Evolutionary conservation across 2,888 invertebrate species (phyloP), one percentile per base, ranked within the genome.

Genomic region (Cephalotes varians): DNA sequence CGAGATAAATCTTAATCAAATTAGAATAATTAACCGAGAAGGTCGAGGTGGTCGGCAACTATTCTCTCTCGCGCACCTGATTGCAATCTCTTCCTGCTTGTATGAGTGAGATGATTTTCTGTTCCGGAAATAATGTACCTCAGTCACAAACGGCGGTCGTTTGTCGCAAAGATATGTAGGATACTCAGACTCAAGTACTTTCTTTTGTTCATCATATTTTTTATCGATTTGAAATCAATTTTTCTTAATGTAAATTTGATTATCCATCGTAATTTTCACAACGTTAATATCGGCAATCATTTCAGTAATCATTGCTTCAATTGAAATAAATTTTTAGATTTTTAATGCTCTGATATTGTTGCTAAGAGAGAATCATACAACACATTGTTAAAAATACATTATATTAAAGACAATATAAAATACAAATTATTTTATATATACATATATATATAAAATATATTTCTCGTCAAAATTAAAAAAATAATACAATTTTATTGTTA

Each of bases 1-100:
- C 73, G 64, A 34, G 77, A 79, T 80, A 85, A 87, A 88, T 88
- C 85, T 83, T 71, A 87, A 88, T 88, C 77, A 73, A 76, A 86
- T 87, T 88, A 71, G 60, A 86, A 86, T 84, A 80, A 87, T 65
- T 54, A 72, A 67, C 58, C 40, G 69, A 65, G 64, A 34, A 60
- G 60, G 51, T 56, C 51, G 77, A 37, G n/a, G 49, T 21, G 37
- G 44, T 37, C 64, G 73, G 15, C 51, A 69, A 64, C 81, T 49
- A 73, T 51, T 76, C 80, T 80, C 31, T 25, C 64, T 34, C 72
- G 21, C 12, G 25, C 31, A 34, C 40, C 56, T 58, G 72, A 79
- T 79, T 72, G 56, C 71, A 72, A 47, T 79, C 31, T 58, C 58
- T 62, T 21, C 37, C 37, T 65, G 64, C 49, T 65, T 51, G 51